phyloP scores from a whole-genome alignment of 2,797 vertebrate genomes.

The Distichodus sexfasciatus region DNA sequence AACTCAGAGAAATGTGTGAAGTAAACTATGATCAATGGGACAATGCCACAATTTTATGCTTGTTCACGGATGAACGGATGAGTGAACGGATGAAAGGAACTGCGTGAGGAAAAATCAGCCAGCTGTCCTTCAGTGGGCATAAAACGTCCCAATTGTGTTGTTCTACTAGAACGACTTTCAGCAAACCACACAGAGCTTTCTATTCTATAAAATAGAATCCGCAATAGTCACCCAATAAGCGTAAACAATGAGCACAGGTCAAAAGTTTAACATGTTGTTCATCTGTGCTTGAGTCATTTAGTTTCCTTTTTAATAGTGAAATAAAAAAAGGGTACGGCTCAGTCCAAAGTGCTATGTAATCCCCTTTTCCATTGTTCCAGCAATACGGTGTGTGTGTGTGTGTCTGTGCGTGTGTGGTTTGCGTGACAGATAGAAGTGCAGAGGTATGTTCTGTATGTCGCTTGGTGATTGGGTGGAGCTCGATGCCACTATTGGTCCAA shows the following conservation, averaged over 20 bases:
- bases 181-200: slow-evolving; percentile 13
- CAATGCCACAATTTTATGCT: background rate
- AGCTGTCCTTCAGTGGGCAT: slow-evolving; percentile 13
- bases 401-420: slow-evolving; percentile 20
- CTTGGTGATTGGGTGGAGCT: slow-evolving; percentile 56
- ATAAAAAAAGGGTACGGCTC: slow-evolving; percentile 26
- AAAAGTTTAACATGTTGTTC: slow-evolving; percentile 29
- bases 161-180: slow-evolving; percentile 7
- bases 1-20: background rate
- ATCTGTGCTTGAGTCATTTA: slow-evolving; percentile 29
- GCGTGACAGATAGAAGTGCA: slow-evolving; percentile 40
- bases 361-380: slow-evolving; percentile 40
- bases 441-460: slow-evolving; percentile 57
- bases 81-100: slow-evolving; percentile 6
- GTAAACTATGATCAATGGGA: slow-evolving; percentile 1
- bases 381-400: slow-evolving; percentile 7
- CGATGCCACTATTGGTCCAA: slow-evolving; percentile 72
- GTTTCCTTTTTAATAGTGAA: slow-evolving; percentile 37
- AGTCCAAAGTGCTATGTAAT: slow-evolving; percentile 34
- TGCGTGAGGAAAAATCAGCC: slow-evolving; percentile 10
- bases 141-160: slow-evolving; percentile 29
- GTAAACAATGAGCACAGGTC: slow-evolving; percentile 28
- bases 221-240: slow-evolving; percentile 23
- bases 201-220: slow-evolving; percentile 44
- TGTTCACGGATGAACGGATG: slow-evolving; percentile 11